Conservation (phyloP, 2,113 vertebrate species). For the Phoxinus phoxinus region DNA sequence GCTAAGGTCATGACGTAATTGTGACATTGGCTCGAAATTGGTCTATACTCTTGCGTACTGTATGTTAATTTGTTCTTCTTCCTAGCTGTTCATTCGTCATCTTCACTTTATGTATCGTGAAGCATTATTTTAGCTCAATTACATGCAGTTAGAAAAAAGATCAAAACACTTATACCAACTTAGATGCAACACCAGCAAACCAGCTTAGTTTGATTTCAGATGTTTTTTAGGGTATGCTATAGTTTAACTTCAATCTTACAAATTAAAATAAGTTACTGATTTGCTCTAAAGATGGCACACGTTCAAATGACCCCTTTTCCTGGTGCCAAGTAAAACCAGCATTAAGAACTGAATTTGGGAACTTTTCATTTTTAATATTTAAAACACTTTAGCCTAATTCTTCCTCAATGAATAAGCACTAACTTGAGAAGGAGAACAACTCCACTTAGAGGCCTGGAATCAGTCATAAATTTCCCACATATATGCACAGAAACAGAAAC, state of each 20-base stretch:
- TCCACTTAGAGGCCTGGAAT: neutral
- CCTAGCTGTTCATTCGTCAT: no score
- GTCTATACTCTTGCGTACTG: no score
- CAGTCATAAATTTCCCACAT: slow-evolving; percentile 28
- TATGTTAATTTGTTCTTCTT: no score
- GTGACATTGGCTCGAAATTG: no score
- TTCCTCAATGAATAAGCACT: neutral
- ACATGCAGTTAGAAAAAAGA: no score
- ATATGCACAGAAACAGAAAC: slow-evolving; percentile 21
- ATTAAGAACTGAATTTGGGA: neutral
- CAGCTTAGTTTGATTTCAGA: no score
- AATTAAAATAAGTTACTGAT: neutral
- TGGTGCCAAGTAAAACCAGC: neutral
- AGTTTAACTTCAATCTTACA: slow-evolving; percentile 1
- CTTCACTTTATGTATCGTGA: no score
- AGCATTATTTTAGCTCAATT: no score
- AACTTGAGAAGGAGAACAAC: slow-evolving; percentile 7
- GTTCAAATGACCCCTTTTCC: neutral
- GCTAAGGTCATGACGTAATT: no score
- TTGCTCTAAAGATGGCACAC: neutral
- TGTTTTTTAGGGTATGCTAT: no score
- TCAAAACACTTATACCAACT: neutral
- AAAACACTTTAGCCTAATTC: neutral
- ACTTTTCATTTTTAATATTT: neutral
- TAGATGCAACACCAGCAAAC: neutral